phyloP scores from a whole-genome alignment of 2,888 invertebrate genomes.

The Toxonevra muliebris region DNA sequence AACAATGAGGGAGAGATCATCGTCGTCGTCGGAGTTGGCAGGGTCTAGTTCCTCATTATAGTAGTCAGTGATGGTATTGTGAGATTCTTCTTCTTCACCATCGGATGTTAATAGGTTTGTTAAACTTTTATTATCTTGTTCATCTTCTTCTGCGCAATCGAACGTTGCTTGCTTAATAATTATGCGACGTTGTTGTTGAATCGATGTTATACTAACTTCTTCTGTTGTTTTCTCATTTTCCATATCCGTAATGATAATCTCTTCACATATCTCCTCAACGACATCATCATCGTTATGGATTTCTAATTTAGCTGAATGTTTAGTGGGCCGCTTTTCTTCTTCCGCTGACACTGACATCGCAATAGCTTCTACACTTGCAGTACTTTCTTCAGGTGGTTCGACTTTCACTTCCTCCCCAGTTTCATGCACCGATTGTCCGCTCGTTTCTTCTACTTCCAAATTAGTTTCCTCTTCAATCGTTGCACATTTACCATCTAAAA shows the following conservation, averaged over 20 bases:
- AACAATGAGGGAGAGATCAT: constrained; percentile 61
- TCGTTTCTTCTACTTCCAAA: background rate
- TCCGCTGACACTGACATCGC: background rate
- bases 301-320: background rate
- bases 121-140: constrained; percentile 51
- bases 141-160: constrained; percentile 46
- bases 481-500: constrained; percentile 21
- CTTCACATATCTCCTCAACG: constrained; percentile 61
- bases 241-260: constrained; percentile 54
- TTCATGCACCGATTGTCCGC: constrained; percentile 8
- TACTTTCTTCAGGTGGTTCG: background rate
- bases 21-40: constrained; percentile 51
- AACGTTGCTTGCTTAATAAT: constrained; percentile 51
- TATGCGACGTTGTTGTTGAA: constrained; percentile 36
- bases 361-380: background rate
- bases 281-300: constrained; percentile 31
- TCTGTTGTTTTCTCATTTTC: constrained; percentile 29
- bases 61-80: background rate
- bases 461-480: constrained; percentile 25
- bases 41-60: background rate
- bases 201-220: background rate
- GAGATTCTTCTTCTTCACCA: constrained; percentile 21
- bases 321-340: too few species aligned
- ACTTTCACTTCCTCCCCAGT: background rate
- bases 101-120: constrained; percentile 55